Percentiles rank a stretch among this genome's conserved stretches.
Conservation (phyloP, 2,888 invertebrate genomes). For the Sinopyrophorus schimmeli region DNA sequence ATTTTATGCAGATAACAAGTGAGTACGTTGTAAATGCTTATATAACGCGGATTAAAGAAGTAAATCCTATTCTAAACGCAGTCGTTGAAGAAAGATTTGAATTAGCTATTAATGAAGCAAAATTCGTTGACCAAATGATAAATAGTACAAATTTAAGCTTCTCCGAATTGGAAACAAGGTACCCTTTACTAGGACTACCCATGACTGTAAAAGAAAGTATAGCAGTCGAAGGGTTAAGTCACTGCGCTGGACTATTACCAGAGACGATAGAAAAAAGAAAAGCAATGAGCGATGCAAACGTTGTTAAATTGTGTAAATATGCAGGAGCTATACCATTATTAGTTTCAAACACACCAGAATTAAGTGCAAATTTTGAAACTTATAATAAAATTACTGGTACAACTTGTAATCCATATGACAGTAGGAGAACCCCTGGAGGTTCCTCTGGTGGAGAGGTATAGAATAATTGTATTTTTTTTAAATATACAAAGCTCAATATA, state of each 20-base stretch:
- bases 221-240: conserved; percentile 73
- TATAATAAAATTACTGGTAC: conserved; percentile 76
- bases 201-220: conserved; percentile 85
- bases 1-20: conserved; percentile 63
- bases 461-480: conserved; percentile 24
- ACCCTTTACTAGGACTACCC: conserved; percentile 81
- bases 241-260: conserved; percentile 68
- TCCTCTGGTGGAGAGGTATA: conserved; percentile 88
- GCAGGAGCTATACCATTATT: conserved; percentile 83
- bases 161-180: conserved; percentile 41
- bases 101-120: conserved; percentile 75
- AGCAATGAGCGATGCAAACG: conserved; percentile 70
- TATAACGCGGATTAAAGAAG: conserved; percentile 74
- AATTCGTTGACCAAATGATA: conserved; percentile 66
- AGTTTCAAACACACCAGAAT: conserved; percentile 85
- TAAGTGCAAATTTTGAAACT: conserved; percentile 87
- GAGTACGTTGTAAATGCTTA: conserved; percentile 72
- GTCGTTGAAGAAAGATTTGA: conserved; percentile 79
- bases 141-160: background rate
- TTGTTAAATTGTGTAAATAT: conserved; percentile 62
- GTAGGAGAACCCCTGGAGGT: conserved; percentile 75
- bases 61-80: conserved; percentile 79
- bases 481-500: no score
- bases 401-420: conserved; percentile 83
- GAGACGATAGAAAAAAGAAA: conserved; percentile 51